Conservation (phyloP, 2,113 vertebrate genomes). For the Herpailurus yagouaroundi region DNA sequence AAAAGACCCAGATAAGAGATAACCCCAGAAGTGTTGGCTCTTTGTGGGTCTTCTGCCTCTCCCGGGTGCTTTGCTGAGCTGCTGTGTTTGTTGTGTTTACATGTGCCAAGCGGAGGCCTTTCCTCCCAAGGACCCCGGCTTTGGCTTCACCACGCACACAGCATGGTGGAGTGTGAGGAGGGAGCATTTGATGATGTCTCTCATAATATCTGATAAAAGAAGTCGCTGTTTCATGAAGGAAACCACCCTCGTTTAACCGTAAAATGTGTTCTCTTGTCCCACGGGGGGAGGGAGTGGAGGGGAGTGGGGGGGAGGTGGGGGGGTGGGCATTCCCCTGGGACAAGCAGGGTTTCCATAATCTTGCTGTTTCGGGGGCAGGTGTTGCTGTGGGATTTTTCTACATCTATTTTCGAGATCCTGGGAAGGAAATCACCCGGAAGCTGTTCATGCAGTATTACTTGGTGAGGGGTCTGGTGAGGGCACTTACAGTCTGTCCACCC, state of each 20-base stretch:
- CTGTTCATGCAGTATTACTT: slow-evolving; percentile 87
- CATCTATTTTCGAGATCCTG: slow-evolving; percentile 83
- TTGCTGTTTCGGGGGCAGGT: slow-evolving; percentile 80
- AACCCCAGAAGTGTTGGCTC: neutral
- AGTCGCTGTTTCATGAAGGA: neutral
- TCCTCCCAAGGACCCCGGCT: neutral
- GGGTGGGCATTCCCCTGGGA: slow-evolving; percentile 79
- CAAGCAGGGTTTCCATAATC: slow-evolving; percentile 77
- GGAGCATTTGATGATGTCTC: neutral
- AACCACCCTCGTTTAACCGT: neutral
- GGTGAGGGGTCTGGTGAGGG: slow-evolving; percentile 86
- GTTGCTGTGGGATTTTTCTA: slow-evolving; percentile 83
- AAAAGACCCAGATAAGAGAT: neutral
- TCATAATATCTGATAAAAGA: neutral
- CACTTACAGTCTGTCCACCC: neutral
- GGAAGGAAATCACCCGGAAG: slow-evolving; percentile 89
- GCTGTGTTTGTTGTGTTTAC: neutral
- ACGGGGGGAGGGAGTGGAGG: slow-evolving; percentile 79
- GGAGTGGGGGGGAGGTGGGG: too few relatives aligned
- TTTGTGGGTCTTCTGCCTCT: neutral
- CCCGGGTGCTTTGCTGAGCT: neutral
- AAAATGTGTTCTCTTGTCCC: neutral
- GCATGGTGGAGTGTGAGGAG: rapidly evolving
- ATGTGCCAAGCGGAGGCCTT: rapidly evolving
- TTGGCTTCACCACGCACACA: neutral